phyloP scores from a whole-genome alignment of 2,888 invertebrate species.

The Bellardia pandia region DNA sequence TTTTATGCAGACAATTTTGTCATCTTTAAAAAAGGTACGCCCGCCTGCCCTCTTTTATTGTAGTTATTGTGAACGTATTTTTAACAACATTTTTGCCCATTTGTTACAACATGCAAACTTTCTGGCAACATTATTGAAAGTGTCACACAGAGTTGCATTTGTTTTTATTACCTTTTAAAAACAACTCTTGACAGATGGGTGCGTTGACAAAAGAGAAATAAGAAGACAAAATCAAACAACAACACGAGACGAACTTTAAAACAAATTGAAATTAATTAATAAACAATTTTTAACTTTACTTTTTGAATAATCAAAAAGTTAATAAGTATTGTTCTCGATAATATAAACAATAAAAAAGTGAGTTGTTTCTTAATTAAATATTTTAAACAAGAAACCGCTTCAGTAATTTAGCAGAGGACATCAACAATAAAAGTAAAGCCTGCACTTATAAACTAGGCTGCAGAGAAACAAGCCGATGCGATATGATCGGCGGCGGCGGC shows the following conservation, averaged over 20 bases:
- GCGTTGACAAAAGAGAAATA: constrained; percentile 28
- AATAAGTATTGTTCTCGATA: neutral
- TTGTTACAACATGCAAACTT: too few relatives aligned
- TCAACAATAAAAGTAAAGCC: neutral
- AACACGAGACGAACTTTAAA: neutral
- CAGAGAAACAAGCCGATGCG: too few relatives aligned
- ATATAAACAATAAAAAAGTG: constrained; percentile 1
- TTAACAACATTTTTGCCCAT: too few relatives aligned
- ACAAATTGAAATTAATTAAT: constrained; percentile 13
- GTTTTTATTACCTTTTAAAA: neutral
- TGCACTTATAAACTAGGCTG: neutral
- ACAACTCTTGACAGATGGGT: constrained; percentile 24
- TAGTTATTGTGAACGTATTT: too few relatives aligned
- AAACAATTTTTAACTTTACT: neutral
- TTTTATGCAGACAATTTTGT: too few relatives aligned
- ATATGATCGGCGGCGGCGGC: too few relatives aligned
- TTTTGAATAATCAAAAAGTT: neutral
- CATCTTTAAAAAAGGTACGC: too few relatives aligned
- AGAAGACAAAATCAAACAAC: constrained; percentile 37
- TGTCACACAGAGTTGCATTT: neutral
- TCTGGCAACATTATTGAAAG: neutral
- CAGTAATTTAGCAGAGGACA: neutral
- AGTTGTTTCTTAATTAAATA: neutral
- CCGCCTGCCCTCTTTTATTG: too few relatives aligned
- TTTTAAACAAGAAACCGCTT: neutral